Conservation (phyloP, 2,797 vertebrate species). For the Eulemur mongoz region DNA sequence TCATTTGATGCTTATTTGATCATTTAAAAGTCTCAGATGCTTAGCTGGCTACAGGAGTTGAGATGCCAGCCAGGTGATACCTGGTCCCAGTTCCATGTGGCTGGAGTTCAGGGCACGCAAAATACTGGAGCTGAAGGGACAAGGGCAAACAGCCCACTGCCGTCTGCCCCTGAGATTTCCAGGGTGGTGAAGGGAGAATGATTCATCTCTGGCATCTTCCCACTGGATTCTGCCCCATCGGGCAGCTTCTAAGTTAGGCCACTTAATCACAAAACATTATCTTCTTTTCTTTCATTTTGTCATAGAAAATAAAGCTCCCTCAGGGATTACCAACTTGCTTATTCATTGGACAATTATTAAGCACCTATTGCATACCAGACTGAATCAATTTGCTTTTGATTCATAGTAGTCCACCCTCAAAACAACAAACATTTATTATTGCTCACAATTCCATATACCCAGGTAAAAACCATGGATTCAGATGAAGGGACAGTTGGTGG, state of each 20-base stretch:
- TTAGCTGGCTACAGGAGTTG: not conserved
- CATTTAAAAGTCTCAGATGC: conserved; percentile 1
- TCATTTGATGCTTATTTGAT: not conserved
- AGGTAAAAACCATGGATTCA: not conserved
- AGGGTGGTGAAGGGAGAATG: not conserved
- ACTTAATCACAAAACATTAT: not conserved
- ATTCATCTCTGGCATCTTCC: not conserved
- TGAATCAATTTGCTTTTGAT: not conserved
- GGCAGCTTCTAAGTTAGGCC: not conserved
- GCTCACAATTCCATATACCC: not conserved
- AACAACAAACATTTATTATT: not conserved
- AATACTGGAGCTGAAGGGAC: not conserved
- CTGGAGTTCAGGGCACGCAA: not conserved
- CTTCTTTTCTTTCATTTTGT: not conserved
- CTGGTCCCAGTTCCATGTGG: conserved; percentile 1
- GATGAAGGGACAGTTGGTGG: not conserved
- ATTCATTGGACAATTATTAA: not conserved
- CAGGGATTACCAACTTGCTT: not conserved
- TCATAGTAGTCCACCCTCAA: not conserved
- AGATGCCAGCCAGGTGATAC: conserved; percentile 30
- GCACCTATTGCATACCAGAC: not conserved
- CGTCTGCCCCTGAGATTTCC: conserved; percentile 3
- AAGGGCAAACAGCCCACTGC: not conserved
- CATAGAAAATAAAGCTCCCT: not conserved
- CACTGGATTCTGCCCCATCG: not conserved